Evolutionary conservation across 2,113 vertebrate genomes (phyloP).

Genomic region (Pseudorhombus dupliciocellatus): DNA sequence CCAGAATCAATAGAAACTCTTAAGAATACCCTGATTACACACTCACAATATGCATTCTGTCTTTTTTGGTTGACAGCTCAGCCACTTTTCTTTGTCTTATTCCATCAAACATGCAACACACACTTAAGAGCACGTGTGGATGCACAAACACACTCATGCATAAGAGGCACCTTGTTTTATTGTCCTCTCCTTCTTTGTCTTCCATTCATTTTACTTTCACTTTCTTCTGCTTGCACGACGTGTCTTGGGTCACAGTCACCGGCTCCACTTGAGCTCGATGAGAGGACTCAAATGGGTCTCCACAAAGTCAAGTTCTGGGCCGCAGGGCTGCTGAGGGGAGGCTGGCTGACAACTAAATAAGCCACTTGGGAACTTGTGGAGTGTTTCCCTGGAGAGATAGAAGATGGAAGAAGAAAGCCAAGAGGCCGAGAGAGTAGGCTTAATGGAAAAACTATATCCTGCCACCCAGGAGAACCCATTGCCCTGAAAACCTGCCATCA

Average conservation of each 20-base stretch:
- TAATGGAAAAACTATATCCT: constrained; percentile 47
- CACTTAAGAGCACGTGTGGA: not conserved
- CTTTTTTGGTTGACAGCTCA: not conserved
- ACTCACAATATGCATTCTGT: not conserved
- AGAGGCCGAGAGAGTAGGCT: constrained; percentile 45
- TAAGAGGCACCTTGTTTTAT: not conserved
- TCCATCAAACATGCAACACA: constrained; percentile 2
- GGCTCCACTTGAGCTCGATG: constrained; percentile 41
- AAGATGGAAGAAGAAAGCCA: constrained; percentile 30
- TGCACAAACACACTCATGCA: constrained; percentile 10
- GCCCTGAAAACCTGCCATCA: constrained; percentile 11
- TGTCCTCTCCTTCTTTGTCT: not conserved
- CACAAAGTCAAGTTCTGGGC: constrained; percentile 40
- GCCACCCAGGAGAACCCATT: constrained; percentile 31
- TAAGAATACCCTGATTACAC: not conserved
- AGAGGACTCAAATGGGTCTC: constrained; percentile 51
- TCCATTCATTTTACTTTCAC: constrained; percentile 26
- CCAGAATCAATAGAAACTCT: not conserved
- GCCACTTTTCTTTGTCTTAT: not conserved
- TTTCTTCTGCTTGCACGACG: not conserved
- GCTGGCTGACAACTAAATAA: constrained; percentile 56
- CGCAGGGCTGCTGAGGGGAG: constrained; percentile 41
- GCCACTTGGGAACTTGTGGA: constrained; percentile 54
- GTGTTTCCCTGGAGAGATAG: constrained; percentile 35
- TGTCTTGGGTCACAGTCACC: constrained; percentile 24